A percentile compares a stretch with the other conserved stretches of the same genome.
Conservation (phyloP, 2,113 vertebrate genomes). For the Sciurus niger region DNA sequence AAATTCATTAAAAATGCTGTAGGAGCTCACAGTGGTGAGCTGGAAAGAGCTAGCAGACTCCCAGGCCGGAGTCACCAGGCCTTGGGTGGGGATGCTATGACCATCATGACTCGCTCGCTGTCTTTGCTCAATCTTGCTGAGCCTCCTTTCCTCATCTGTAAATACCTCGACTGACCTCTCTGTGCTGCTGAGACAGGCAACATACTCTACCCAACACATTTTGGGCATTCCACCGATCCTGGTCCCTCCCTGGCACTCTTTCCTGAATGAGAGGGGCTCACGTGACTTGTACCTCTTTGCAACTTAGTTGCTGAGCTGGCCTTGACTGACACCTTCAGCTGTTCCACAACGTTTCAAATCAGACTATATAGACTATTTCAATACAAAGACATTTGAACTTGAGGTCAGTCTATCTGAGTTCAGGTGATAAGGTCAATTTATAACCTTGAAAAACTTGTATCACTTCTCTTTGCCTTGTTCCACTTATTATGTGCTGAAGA, state of each 20-base stretch:
- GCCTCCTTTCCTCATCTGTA: background rate
- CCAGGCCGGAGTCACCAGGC: background rate
- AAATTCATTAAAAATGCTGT: background rate
- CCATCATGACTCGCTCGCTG: background rate
- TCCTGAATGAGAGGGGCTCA: background rate
- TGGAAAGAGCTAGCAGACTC: background rate
- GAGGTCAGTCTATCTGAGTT: background rate
- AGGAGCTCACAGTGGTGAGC: background rate
- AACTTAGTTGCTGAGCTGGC: background rate
- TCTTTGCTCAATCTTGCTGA: background rate
- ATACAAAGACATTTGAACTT: background rate
- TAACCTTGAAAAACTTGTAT: background rate
- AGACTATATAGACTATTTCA: background rate
- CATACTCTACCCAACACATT: background rate
- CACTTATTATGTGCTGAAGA: background rate
- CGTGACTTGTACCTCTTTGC: background rate
- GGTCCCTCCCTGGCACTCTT: background rate
- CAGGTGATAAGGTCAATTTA: background rate
- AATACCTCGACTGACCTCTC: background rate
- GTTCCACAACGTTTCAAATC: conserved; percentile 2
- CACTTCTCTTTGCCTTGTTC: background rate
- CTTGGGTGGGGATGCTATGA: background rate
- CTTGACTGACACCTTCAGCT: background rate
- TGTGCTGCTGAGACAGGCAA: too few relatives aligned
- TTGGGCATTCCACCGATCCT: background rate